A percentile compares a stretch with the other conserved stretches of the same genome.
These are phyloP conservation scores for Pipistrellus pygmaeus DNA, from an alignment of 2,797 vertebrate species.

Conservation along the genomic window DNA sequence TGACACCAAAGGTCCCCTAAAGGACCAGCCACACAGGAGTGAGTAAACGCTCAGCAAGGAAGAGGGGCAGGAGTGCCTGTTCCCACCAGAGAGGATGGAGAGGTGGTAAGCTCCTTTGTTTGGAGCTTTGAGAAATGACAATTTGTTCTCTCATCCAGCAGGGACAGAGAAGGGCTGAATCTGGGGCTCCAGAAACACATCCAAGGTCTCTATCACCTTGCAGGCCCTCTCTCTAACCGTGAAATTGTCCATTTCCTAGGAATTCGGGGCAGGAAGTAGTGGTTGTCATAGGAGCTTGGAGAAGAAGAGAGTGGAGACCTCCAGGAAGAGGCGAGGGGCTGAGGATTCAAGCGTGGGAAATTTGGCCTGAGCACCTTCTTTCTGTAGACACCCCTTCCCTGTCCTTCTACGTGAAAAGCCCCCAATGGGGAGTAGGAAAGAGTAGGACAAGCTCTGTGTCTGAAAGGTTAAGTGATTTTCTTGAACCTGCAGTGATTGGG, in stretches of 20 bases:
- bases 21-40: not conserved
- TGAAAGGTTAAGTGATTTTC: slow-evolving; percentile 22
- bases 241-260: slow-evolving; percentile 2
- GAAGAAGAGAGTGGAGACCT: not conserved
- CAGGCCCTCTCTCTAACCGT: not conserved
- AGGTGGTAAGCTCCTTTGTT: not conserved
- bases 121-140: not conserved
- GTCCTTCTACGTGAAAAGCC: not conserved
- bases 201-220: not conserved
- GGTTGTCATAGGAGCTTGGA: not conserved
- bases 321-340: not conserved
- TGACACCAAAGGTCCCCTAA: not conserved
- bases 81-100: not conserved
- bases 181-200: not conserved
- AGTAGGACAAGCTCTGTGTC: not conserved
- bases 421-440: not conserved
- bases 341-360: not conserved
- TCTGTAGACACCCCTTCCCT: not conserved
- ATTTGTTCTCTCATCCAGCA: not conserved
- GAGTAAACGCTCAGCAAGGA: not conserved
- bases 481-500: not conserved
- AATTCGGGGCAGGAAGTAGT: not conserved
- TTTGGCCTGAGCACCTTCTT: not conserved
- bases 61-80: not conserved
- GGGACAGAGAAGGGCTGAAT: not conserved